phyloP scores from a whole-genome alignment of 2,113 vertebrate genomes.

The Lanius ludovicianus region DNA sequence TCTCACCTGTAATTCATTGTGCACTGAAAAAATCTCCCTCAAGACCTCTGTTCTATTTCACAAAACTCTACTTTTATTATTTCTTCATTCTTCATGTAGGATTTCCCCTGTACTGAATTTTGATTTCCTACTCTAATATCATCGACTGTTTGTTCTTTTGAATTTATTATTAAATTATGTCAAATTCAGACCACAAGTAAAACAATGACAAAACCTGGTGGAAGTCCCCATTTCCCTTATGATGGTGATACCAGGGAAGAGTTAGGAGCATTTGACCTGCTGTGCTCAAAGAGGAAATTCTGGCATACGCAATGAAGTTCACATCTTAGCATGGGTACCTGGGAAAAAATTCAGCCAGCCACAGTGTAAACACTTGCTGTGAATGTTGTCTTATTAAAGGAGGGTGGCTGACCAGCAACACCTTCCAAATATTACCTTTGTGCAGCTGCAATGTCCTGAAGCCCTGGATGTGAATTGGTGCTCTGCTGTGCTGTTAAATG shows the following conservation, averaged over 20 bases:
- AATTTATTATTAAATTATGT: neutral
- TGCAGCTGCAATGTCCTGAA: neutral
- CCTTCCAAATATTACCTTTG: neutral
- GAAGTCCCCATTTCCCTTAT: neutral
- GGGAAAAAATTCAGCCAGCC: neutral
- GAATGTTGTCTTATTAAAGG: neutral
- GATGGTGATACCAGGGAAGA: neutral
- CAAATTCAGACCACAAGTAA: neutral
- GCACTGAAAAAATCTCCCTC: neutral
- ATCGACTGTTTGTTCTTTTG: accelerated
- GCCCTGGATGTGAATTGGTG: neutral
- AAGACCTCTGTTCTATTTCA: neutral
- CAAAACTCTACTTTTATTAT: neutral
- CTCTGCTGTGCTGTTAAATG: neutral
- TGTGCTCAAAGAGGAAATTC: neutral
- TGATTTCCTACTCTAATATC: neutral
- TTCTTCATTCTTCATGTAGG: neutral
- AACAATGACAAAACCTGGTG: neutral
- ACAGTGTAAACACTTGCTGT: neutral
- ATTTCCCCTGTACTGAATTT: neutral
- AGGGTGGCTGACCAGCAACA: neutral
- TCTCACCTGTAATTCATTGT: neutral
- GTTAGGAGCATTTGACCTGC: neutral
- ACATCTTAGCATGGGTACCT: neutral
- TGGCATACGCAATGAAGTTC: accelerated